Percentiles rank a stretch among this genome's conserved stretches.
These are phyloP conservation scores for Drosophila teissieri DNA, from an alignment of 1,140 invertebrate genomes.

Conservation along the genomic window DNA sequence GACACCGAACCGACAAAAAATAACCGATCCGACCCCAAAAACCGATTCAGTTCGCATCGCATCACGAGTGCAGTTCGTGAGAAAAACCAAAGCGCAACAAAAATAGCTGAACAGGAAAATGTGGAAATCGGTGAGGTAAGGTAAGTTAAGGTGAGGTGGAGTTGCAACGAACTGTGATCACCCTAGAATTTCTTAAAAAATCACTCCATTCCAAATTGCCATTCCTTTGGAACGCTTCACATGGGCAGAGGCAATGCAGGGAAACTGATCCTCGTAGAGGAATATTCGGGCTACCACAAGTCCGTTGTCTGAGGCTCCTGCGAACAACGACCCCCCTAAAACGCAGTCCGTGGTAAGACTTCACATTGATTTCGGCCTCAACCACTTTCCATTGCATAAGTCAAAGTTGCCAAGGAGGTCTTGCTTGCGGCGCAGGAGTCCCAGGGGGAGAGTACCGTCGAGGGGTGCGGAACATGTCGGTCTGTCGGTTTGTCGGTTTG, in stretches of 20 bases:
- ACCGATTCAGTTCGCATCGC: constrained; percentile 39
- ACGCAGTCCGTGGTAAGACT: constrained; percentile 35
- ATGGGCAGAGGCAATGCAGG: too few relatives aligned
- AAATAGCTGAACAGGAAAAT: constrained; percentile 34
- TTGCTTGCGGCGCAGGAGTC: constrained; percentile 15
- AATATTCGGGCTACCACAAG: too few relatives aligned
- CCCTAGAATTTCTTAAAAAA: not conserved
- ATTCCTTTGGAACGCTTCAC: too few relatives aligned
- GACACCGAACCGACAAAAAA: constrained; percentile 43
- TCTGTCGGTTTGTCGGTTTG: constrained; percentile 1
- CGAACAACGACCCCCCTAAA: constrained; percentile 14
- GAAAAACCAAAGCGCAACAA: constrained; percentile 38
- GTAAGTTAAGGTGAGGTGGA: not conserved
- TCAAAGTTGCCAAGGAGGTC: constrained; percentile 41
- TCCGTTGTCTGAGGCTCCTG: constrained; percentile 28
- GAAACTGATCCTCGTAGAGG: too few relatives aligned
- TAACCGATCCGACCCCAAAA: constrained; percentile 27
- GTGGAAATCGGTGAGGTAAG: constrained; percentile 3
- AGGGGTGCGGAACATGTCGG: constrained; percentile 26
- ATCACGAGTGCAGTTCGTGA: constrained; percentile 48
- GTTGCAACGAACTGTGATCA: constrained; percentile 2
- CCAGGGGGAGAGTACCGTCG: constrained; percentile 14
- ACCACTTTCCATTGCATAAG: constrained; percentile 76
- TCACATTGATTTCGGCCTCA: constrained; percentile 49
- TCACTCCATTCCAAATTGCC: too few relatives aligned